Evolutionary conservation across 1,140 invertebrate genomes (phyloP).

Genomic region (Meloidogyne hapla): DNA sequence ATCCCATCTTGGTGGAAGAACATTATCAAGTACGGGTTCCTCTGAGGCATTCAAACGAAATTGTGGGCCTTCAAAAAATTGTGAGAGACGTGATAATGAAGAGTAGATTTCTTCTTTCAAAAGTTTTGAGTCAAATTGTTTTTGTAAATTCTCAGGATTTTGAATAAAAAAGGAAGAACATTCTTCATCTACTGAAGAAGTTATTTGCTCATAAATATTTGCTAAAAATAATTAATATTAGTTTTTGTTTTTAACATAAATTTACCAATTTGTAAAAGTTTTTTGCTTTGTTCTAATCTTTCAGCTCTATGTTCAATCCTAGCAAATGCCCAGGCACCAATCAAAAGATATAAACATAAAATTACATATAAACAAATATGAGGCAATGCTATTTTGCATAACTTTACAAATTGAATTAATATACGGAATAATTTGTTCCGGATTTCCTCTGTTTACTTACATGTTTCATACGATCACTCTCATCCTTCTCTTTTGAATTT

Average conservation of each 20-base stretch:
- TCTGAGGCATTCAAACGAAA: conserved; percentile 24
- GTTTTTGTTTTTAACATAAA: conserved; percentile 41
- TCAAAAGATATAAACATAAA: conserved; percentile 66
- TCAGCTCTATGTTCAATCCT: conserved; percentile 64
- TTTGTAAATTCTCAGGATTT: background rate
- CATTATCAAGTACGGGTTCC: conserved; percentile 32
- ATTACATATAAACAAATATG: conserved; percentile 67
- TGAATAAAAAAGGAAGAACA: conserved; percentile 27
- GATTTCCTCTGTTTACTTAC: no score
- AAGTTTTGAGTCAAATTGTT: background rate
- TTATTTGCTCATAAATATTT: conserved; percentile 22
- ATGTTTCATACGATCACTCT: background rate
- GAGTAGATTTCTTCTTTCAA: conserved; percentile 29
- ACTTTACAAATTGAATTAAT: conserved; percentile 28
- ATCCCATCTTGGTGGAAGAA: conserved; percentile 54
- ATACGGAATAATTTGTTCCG: no score
- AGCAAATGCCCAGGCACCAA: conserved; percentile 68
- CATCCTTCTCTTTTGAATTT: background rate
- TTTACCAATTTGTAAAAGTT: conserved; percentile 45
- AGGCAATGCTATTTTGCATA: conserved; percentile 67
- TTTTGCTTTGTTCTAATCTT: conserved; percentile 42
- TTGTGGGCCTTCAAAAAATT: conserved; percentile 51
- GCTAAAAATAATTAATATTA: no score
- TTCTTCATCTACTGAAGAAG: conserved; percentile 35
- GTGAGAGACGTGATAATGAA: conserved; percentile 41